phyloP scores from a whole-genome alignment of 2,113 vertebrate species.

The Reinhardtius hippoglossoides region DNA sequence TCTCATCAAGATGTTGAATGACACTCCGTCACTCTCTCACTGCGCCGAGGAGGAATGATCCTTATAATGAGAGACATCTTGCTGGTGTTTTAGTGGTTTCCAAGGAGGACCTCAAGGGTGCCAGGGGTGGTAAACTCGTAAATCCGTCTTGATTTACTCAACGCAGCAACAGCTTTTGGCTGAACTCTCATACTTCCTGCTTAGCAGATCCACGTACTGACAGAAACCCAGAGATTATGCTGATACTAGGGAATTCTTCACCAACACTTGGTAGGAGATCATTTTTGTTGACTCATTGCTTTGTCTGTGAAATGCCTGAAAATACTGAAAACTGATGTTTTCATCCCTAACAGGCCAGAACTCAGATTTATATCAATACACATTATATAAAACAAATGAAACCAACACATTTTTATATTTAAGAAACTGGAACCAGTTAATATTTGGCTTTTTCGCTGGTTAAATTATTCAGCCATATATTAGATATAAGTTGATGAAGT shows the following conservation, averaged over 20 bases:
- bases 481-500: not conserved
- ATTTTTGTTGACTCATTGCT: not conserved
- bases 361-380: too few species aligned
- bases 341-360: not conserved
- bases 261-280: not conserved
- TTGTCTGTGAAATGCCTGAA: not conserved
- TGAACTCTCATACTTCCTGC: constrained; percentile 64
- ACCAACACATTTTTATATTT: not conserved
- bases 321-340: not conserved
- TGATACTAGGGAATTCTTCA: constrained; percentile 40
- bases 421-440: too few species aligned
- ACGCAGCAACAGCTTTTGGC: constrained; percentile 69
- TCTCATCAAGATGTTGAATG: not conserved
- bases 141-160: constrained; percentile 65
- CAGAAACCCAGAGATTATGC: constrained; percentile 37
- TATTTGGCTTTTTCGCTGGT: too few species aligned
- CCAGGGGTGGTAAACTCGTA: constrained; percentile 59
- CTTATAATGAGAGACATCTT: constrained; percentile 60
- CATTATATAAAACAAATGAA: not conserved
- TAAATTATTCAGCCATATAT: too few species aligned
- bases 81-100: constrained; percentile 53
- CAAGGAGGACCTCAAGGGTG: constrained; percentile 55
- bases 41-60: constrained; percentile 27
- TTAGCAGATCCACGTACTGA: constrained; percentile 38
- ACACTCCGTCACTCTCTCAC: constrained; percentile 2